Percentiles rank a stretch among this genome's conserved stretches.
Conservation (phyloP, 2,888 invertebrate genomes). For the Rhorus exstirpatorius region DNA sequence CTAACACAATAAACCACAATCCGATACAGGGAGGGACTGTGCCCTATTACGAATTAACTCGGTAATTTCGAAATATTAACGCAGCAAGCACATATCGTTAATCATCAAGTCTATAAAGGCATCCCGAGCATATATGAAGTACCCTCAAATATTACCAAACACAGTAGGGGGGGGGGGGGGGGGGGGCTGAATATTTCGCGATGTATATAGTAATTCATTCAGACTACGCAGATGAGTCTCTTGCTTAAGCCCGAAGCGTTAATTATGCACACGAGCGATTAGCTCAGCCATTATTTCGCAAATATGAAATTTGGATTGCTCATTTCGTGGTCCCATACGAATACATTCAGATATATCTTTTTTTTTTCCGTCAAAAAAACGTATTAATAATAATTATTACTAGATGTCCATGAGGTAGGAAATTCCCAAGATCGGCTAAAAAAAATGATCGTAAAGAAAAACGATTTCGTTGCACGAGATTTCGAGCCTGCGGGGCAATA, state of each 20-base stretch:
- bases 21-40: constrained; percentile 1
- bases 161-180: no score
- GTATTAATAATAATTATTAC: constrained; percentile 22
- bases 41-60: constrained; percentile 24
- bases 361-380: neutral
- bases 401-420: constrained; percentile 2
- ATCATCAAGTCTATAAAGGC: constrained; percentile 72
- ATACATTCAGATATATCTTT: neutral
- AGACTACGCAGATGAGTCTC: constrained; percentile 59
- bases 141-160: constrained; percentile 9
- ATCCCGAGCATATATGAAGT: constrained; percentile 33
- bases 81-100: constrained; percentile 76
- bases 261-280: constrained; percentile 84
- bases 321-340: constrained; percentile 12
- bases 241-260: constrained; percentile 80
- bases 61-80: constrained; percentile 74
- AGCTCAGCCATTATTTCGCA: constrained; percentile 83
- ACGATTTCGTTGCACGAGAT: constrained; percentile 13
- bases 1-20: neutral
- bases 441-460: neutral
- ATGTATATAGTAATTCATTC: constrained; percentile 35
- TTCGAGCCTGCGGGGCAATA: constrained; percentile 27
- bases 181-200: constrained; percentile 14
- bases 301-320: constrained; percentile 51
- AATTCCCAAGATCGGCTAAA: constrained; percentile 25